Evolutionary conservation across 2,888 invertebrate species (phyloP).

Genomic region (Rhodophaea formosa): DNA sequence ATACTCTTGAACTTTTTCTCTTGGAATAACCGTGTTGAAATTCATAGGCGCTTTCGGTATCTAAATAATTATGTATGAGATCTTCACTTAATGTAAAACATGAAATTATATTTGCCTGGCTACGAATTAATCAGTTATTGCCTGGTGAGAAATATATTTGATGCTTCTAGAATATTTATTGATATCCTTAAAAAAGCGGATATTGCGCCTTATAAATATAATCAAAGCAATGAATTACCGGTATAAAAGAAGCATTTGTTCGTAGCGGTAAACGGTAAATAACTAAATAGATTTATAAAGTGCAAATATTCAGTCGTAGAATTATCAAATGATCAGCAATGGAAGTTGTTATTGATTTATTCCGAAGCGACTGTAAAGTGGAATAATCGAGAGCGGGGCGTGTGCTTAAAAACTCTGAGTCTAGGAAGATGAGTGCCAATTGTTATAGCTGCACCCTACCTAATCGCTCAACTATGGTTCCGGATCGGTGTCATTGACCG

Average conservation of each 20-base stretch:
- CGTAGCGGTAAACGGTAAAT: no score
- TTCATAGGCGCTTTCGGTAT: no score
- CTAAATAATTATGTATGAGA: no score
- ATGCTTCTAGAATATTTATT: no score
- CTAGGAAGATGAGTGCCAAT: constrained; percentile 43
- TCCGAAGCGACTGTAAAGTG: not conserved
- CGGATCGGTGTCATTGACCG: constrained; percentile 68
- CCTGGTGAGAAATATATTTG: no score
- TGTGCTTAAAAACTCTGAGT: not conserved
- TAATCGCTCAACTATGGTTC: constrained; percentile 60
- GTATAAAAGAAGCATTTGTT: no score
- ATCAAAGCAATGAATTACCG: no score
- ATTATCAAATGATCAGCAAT: not conserved
- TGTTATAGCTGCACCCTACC: constrained; percentile 46
- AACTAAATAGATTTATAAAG: not conserved
- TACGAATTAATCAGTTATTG: no score
- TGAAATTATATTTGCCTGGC: no score
- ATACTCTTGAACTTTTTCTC: not conserved
- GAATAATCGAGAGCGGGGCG: not conserved
- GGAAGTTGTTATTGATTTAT: not conserved
- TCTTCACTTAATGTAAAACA: no score
- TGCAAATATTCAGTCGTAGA: not conserved
- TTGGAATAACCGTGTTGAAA: not conserved
- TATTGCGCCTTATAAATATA: no score
- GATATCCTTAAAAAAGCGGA: no score